Evolutionary conservation across 92 coral and sea anemone species (phyloP).

Genomic region (Zoanthus solanderi): DNA sequence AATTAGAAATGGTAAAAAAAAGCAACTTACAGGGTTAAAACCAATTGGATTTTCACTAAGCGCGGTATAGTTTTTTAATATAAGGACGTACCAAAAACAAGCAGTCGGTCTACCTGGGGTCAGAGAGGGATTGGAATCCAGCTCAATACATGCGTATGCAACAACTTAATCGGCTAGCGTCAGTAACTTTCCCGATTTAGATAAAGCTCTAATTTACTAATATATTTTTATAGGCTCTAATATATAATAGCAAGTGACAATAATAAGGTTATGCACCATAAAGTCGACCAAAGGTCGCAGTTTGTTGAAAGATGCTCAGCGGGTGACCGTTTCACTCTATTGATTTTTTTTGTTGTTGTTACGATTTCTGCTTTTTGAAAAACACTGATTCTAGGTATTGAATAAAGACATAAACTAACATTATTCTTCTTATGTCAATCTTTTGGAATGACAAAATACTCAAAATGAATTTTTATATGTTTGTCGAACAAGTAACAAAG

Average conservation of each 20-base stretch:
- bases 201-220: not conserved
- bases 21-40: too few relatives aligned
- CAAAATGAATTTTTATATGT: too few relatives aligned
- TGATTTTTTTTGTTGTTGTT: not conserved
- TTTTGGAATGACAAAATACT: too few relatives aligned
- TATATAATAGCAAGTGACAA: not conserved
- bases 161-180: not conserved
- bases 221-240: not conserved
- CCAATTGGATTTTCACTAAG: too few relatives aligned
- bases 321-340: not conserved
- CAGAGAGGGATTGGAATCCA: not conserved
- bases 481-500: too few relatives aligned
- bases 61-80: not conserved
- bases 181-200: not conserved
- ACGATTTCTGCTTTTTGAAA: not conserved
- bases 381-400: not conserved
- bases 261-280: not conserved
- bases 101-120: not conserved
- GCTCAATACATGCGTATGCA: not conserved
- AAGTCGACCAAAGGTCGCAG: not conserved
- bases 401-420: too few relatives aligned
- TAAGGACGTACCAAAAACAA: not conserved
- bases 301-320: constrained; percentile 19
- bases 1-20: too few relatives aligned
- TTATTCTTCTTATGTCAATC: too few relatives aligned